These are phyloP conservation scores for Ophion costatus DNA, from an alignment of 2,888 invertebrate species.

Conservation along the genomic window DNA sequence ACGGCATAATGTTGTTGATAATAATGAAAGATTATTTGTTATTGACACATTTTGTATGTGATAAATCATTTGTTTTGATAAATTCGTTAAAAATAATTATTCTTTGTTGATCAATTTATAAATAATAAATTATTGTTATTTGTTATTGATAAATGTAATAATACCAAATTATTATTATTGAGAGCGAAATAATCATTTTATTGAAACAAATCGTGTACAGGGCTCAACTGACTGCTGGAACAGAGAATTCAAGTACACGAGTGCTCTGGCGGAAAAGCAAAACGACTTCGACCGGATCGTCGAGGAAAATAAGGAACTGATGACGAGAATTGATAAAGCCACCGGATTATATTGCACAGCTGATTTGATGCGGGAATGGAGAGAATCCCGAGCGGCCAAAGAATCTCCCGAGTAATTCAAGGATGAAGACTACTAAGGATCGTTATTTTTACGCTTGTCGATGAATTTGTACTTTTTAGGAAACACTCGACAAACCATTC, in stretches of 20 bases:
- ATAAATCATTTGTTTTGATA: too few relatives aligned
- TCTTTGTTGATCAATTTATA: too few relatives aligned
- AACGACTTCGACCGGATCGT: constrained; percentile 54
- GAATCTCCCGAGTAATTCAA: constrained; percentile 61
- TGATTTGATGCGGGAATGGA: constrained; percentile 71
- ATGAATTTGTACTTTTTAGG: constrained; percentile 9
- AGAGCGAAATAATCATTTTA: neutral
- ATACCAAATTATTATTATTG: too few relatives aligned
- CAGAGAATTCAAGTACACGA: constrained; percentile 44
- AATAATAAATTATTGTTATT: too few relatives aligned
- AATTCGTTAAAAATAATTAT: too few relatives aligned
- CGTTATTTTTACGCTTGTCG: neutral
- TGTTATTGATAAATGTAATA: too few relatives aligned
- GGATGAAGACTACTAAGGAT: neutral
- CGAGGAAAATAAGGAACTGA: constrained; percentile 71
- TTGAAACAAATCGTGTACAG: constrained; percentile 63
- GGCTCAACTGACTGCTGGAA: constrained; percentile 77
- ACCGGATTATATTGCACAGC: constrained; percentile 68
- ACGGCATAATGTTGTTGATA: neutral
- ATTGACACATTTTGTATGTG: too few relatives aligned
- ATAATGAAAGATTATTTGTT: too few relatives aligned
- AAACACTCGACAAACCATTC: constrained; percentile 11
- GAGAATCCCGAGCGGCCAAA: constrained; percentile 59
- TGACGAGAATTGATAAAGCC: constrained; percentile 68
- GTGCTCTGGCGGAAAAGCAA: constrained; percentile 36